Percentiles rank a stretch among this genome's conserved stretches.
These are phyloP conservation scores for Nothobranchius furzeri DNA, from an alignment of 2,113 vertebrate species.

Conservation along the genomic window DNA sequence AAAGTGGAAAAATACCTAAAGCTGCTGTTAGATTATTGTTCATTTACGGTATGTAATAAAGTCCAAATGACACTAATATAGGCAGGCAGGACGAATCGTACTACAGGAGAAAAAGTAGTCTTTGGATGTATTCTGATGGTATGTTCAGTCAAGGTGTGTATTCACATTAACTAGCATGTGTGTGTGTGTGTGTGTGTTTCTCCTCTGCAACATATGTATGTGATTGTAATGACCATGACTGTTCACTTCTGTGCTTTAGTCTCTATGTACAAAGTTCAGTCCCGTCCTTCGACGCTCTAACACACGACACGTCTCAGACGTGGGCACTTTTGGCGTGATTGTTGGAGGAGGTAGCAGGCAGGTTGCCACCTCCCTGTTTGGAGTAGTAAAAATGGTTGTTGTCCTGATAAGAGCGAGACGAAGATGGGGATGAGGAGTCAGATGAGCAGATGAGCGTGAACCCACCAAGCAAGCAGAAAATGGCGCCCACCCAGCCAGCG, in stretches of 20 bases:
- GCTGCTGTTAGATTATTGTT: constrained; percentile 3
- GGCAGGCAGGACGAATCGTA: constrained; percentile 29
- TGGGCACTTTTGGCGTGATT: constrained; percentile 97
- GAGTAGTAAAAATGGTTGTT: constrained; percentile 96
- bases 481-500: constrained; percentile 90
- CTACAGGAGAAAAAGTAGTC: constrained; percentile 29
- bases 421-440: constrained; percentile 77
- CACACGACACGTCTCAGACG: constrained; percentile 77
- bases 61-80: constrained; percentile 20
- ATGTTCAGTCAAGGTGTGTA: constrained; percentile 1
- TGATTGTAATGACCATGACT: neutral
- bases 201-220: constrained; percentile 8
- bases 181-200: neutral
- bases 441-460: constrained; percentile 85
- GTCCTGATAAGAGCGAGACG: constrained; percentile 82
- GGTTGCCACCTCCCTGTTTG: constrained; percentile 77
- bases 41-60: constrained; percentile 26
- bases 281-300: neutral
- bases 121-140: constrained; percentile 7
- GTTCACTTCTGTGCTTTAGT: constrained; percentile 22
- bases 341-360: constrained; percentile 63
- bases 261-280: constrained; percentile 39
- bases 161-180: constrained; percentile 1
- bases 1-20: constrained; percentile 6
- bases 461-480: constrained; percentile 88